These are phyloP conservation scores for Margarornis squamiger DNA, from an alignment of 2,797 vertebrate species.

Conservation along the genomic window DNA sequence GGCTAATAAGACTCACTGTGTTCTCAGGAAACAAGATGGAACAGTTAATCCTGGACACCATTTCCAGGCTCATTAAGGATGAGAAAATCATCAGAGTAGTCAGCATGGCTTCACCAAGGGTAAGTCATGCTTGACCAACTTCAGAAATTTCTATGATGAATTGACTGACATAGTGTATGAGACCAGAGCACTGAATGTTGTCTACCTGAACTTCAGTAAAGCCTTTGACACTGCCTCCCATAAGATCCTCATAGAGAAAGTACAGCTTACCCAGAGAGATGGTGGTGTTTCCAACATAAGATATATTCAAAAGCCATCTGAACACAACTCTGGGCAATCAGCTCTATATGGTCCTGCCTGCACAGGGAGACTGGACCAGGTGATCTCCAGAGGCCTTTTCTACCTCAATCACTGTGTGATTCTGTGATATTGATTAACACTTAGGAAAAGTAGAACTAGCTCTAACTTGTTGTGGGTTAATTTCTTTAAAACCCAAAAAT, in stretches of 20 bases:
- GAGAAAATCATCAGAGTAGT: background rate
- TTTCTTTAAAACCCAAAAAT: background rate
- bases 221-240: background rate
- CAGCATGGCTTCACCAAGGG: background rate
- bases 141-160: background rate
- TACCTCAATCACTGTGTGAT: background rate
- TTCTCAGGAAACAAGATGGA: background rate
- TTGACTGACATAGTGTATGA: background rate
- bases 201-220: background rate
- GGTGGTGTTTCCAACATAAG: background rate
- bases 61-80: background rate
- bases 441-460: background rate
- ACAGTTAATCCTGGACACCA: background rate
- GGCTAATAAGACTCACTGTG: accelerated
- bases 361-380: background rate
- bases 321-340: accelerated
- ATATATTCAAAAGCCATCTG: background rate
- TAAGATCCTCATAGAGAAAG: background rate
- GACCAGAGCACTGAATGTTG: background rate
- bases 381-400: background rate
- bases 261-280: background rate
- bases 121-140: background rate
- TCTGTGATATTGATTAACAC: background rate
- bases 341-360: background rate
- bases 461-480: background rate